Conservation (phyloP, 64 coral and sea anemone genomes). For the Montipora capricornis region DNA sequence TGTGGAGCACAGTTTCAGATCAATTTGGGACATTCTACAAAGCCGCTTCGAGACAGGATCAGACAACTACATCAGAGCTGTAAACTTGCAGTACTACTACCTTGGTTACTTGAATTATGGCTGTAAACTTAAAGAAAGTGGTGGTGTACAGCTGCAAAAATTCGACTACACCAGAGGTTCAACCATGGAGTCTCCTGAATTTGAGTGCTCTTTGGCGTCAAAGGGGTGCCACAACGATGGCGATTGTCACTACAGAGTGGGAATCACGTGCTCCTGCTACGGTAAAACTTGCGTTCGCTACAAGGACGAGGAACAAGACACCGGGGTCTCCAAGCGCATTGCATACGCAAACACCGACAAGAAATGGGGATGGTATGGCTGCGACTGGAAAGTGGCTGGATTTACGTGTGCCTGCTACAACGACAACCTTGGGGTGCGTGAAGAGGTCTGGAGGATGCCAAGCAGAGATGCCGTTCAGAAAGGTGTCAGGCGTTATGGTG, state of each 20-base stretch:
- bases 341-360: conserved; percentile 2
- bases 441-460: neutral
- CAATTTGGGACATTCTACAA: conserved; percentile 51
- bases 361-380: conserved; percentile 27
- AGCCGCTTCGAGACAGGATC: neutral
- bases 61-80: conserved; percentile 10
- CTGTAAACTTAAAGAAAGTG: conserved; percentile 3
- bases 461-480: neutral
- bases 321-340: conserved; percentile 1
- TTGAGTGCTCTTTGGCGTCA: conserved; percentile 35
- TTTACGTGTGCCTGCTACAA: conserved; percentile 15
- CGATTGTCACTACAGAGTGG: conserved; percentile 42
- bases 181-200: conserved; percentile 1
- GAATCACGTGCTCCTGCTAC: conserved; percentile 37
- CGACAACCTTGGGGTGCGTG: neutral
- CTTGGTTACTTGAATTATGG: conserved; percentile 54
- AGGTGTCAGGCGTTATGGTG: neutral
- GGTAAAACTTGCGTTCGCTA: conserved; percentile 58
- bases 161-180: conserved; percentile 14
- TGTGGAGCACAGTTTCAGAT: conserved; percentile 1
- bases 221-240: conserved; percentile 44
- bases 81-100: conserved; percentile 70
- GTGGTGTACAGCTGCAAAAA: conserved; percentile 4
- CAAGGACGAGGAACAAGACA: conserved; percentile 33
- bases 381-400: conserved; percentile 10